phyloP scores from a whole-genome alignment of 2,113 vertebrate species.

The Platysternon megacephalum region DNA sequence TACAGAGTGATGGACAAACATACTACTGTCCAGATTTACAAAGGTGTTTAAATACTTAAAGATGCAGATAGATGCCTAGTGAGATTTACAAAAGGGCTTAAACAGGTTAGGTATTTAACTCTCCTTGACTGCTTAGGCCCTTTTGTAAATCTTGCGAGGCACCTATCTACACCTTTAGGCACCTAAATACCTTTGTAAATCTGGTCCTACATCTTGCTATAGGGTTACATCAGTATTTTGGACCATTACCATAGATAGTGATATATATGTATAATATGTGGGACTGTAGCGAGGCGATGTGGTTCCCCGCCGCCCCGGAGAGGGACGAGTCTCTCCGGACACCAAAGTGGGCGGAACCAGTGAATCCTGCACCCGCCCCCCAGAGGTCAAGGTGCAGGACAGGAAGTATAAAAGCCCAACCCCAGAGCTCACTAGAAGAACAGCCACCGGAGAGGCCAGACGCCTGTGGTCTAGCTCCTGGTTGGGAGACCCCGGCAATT shows the following conservation, averaged over 20 bases:
- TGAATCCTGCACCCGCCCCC: no score
- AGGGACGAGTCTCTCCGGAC: no score
- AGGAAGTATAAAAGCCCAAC: no score
- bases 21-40: background rate
- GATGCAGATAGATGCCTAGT: background rate
- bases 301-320: no score
- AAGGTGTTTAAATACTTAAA: background rate
- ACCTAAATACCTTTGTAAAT: background rate
- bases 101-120: rapidly evolving
- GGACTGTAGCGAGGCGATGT: no score
- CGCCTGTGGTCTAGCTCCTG: no score
- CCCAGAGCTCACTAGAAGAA: no score
- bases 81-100: background rate
- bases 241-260: background rate
- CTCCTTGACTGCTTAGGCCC: background rate
- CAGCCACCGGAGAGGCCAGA: no score
- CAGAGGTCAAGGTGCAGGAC: no score
- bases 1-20: background rate
- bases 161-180: background rate
- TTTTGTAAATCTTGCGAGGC: background rate
- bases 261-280: background rate
- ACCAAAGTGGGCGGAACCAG: no score
- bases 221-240: background rate
- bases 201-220: background rate
- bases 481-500: no score